A percentile compares a stretch with the other conserved stretches of the same genome.
These are phyloP conservation scores for Scaptomyza flava DNA, from an alignment of 2,888 invertebrate species.

Conservation along the genomic window DNA sequence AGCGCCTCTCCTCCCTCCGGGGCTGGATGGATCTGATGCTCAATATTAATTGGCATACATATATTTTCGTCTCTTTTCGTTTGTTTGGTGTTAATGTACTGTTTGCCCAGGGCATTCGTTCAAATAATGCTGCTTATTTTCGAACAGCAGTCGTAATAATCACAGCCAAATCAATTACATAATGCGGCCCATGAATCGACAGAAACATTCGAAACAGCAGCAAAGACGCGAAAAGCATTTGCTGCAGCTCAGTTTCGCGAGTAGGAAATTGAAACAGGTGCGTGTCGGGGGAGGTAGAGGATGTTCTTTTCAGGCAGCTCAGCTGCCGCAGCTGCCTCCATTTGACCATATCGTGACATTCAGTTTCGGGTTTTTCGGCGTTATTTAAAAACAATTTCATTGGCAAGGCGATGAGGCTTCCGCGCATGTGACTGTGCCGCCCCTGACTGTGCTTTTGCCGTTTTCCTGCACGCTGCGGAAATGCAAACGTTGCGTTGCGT, in stretches of 20 bases:
- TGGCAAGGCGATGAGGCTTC: constrained; percentile 15
- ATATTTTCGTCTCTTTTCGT: constrained; percentile 25
- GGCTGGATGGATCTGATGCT: constrained; percentile 26
- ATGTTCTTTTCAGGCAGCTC: background rate
- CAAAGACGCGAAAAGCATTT: too few relatives aligned
- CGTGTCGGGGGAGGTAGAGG: background rate
- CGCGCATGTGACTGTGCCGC: constrained; percentile 17
- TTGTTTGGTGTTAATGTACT: constrained; percentile 59
- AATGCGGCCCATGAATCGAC: constrained; percentile 39
- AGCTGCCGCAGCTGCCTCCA: constrained; percentile 16
- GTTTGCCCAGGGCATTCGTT: constrained; percentile 54
- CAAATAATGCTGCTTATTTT: constrained; percentile 62
- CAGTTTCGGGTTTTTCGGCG: constrained; percentile 7
- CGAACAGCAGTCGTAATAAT: constrained; percentile 46
- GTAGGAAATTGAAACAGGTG: constrained; percentile 50
- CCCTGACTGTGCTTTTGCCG: constrained; percentile 33
- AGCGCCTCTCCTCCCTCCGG: background rate
- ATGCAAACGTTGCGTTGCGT: constrained; percentile 50
- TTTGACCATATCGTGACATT: constrained; percentile 30
- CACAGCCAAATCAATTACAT: constrained; percentile 66
- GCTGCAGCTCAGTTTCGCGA: background rate
- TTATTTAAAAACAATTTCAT: constrained; percentile 54
- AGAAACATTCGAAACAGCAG: background rate
- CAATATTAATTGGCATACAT: constrained; percentile 67
- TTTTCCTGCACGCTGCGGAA: constrained; percentile 44